Evolutionary conservation across 37 sponge, comb jelly and placozoan species (phyloP).

Genomic region (Spongilla lacustris): DNA sequence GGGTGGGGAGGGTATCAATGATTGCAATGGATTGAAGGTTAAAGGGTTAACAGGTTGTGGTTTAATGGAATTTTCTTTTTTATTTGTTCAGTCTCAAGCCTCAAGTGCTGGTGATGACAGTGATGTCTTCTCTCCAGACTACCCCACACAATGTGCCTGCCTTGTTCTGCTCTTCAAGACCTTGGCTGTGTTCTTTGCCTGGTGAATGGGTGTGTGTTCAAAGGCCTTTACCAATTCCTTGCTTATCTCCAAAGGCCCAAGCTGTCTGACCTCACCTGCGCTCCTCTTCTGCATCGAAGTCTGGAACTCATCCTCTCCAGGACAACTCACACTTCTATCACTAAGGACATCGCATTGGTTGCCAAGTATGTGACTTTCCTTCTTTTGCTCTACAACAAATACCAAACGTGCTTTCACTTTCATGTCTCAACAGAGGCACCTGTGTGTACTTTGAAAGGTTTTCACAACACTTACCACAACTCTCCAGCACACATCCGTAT

Average conservation of each 20-base stretch:
- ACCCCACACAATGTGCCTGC: slow-evolving; percentile 7
- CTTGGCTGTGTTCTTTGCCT: slow-evolving; percentile 53
- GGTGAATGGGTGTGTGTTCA: slow-evolving; percentile 38
- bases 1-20: background rate
- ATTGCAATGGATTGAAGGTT: no score
- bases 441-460: slow-evolving; percentile 42
- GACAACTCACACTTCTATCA: background rate
- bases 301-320: slow-evolving; percentile 3
- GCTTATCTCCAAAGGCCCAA: background rate
- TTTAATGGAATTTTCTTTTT: background rate
- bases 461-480: slow-evolving; percentile 44
- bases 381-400: background rate
- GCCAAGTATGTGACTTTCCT: background rate
- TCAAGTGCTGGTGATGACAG: slow-evolving; percentile 58
- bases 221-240: background rate
- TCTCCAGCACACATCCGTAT: slow-evolving; percentile 42
- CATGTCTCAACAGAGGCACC: background rate
- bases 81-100: slow-evolving; percentile 33
- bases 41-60: background rate
- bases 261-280: slow-evolving; percentile 2
- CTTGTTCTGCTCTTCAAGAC: slow-evolving; percentile 50
- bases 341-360: background rate
- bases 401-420: background rate
- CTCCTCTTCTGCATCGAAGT: background rate
- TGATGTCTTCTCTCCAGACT: slow-evolving; percentile 5